Conservation (phyloP, 2,888 invertebrate genomes). For the Sinotaia quadrata region DNA sequence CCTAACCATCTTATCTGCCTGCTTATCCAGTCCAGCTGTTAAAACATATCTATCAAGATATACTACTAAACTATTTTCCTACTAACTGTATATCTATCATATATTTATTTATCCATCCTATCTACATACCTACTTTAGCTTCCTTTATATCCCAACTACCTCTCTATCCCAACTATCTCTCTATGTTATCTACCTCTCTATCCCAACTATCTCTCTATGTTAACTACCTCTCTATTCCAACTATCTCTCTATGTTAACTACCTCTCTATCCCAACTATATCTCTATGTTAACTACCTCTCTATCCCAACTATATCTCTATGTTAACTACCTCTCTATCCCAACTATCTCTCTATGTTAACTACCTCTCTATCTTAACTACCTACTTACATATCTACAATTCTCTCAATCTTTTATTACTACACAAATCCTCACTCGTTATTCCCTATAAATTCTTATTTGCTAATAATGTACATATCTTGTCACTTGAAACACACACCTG, state of each 20-base stretch:
- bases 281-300: too few relatives aligned
- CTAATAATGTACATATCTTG: too few relatives aligned
- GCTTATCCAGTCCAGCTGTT: too few relatives aligned
- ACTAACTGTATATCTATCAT: conserved; percentile 5
- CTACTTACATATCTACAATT: too few relatives aligned
- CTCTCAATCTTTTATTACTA: neutral
- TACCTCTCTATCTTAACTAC: neutral
- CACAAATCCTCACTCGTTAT: neutral
- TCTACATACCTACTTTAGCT: neutral
- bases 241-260: neutral
- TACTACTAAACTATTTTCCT: conserved; percentile 7
- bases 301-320: too few relatives aligned
- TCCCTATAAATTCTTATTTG: neutral
- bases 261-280: neutral
- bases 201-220: neutral
- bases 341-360: neutral
- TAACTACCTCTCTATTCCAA: neutral
- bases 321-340: neutral
- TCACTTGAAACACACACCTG: too few relatives aligned
- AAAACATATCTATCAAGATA: neutral
- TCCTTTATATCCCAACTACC: neutral
- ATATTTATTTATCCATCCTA: neutral
- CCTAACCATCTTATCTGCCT: too few relatives aligned
- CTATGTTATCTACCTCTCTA: neutral
- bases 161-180: neutral